Evolutionary conservation across 2,797 vertebrate species (phyloP).

Genomic region (Erpetoichthys calabaricus): DNA sequence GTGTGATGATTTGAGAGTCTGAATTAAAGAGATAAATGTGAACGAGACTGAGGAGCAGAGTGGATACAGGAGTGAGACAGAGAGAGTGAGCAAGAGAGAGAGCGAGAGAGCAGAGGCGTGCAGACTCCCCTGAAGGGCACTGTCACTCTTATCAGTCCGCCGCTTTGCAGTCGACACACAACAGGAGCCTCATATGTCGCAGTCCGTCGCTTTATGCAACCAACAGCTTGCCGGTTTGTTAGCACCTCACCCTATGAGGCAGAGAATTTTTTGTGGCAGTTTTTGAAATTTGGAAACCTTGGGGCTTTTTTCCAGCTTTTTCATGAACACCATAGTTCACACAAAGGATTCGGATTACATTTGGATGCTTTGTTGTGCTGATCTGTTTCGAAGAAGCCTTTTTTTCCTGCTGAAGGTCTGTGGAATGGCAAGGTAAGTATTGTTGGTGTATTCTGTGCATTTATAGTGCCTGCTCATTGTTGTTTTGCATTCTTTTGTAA

Average conservation of each 20-base stretch:
- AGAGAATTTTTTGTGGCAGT: conserved; percentile 23
- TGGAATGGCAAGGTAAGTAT: no score
- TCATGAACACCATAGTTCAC: conserved; percentile 20
- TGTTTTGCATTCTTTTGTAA: no score
- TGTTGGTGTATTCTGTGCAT: no score
- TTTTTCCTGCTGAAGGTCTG: no score
- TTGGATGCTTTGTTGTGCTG: conserved; percentile 6
- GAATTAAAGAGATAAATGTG: no score
- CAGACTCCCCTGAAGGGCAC: conserved; percentile 39
- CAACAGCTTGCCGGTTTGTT: no score
- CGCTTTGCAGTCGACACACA: conserved; percentile 37
- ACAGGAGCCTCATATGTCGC: conserved; percentile 30
- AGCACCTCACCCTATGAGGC: conserved; percentile 9
- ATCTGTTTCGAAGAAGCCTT: no score
- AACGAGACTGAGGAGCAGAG: no score
- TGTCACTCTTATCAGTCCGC: conserved; percentile 46
- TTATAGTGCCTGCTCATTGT: no score
- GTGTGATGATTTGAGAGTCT: no score
- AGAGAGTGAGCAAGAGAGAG: conserved; percentile 6
- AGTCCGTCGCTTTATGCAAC: no score
- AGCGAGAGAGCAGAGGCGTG: conserved; percentile 14
- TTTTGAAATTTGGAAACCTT: conserved; percentile 11
- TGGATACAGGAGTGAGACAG: conserved; percentile 9
- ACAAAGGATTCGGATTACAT: conserved; percentile 22
- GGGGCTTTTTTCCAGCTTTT: conserved; percentile 21